phyloP scores from a whole-genome alignment of 2,113 vertebrate genomes.

The Lophochroa leadbeateri region DNA sequence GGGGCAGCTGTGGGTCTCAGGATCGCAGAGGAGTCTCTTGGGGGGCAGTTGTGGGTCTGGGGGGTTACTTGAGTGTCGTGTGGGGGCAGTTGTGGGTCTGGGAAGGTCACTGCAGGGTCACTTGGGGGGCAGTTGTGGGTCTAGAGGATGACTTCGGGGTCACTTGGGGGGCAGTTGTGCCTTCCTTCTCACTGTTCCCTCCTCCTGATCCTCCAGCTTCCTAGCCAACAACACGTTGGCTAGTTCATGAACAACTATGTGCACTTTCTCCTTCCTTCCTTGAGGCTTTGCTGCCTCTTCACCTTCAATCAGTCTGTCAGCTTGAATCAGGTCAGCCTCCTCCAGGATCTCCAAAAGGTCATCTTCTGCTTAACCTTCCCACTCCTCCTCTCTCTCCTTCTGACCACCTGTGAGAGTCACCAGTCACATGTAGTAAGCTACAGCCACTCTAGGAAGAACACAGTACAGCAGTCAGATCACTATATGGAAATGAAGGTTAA shows the following conservation, averaged over 20 bases:
- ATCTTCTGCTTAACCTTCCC: conserved; percentile 53
- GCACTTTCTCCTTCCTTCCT: conserved; percentile 49
- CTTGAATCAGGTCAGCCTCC: conserved; percentile 89
- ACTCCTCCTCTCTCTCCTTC: conserved; percentile 62
- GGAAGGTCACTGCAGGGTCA: too few species aligned
- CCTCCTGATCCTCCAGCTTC: conserved; percentile 71
- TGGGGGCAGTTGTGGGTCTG: too few species aligned
- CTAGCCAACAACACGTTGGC: conserved; percentile 79
- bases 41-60: too few species aligned
- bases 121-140: too few species aligned
- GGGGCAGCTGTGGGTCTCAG: too few species aligned
- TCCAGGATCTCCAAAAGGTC: conserved; percentile 83
- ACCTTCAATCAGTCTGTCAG: conserved; percentile 86
- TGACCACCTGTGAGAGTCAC: conserved; percentile 36
- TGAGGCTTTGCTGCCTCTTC: conserved; percentile 39
- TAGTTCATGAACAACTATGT: conserved; percentile 39
- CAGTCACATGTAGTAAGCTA: neutral
- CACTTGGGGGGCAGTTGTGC: too few species aligned
- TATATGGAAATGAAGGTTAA: neutral
- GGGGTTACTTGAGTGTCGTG: too few species aligned
- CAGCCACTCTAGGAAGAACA: neutral
- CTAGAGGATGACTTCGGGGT: too few species aligned
- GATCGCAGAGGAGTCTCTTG: too few species aligned
- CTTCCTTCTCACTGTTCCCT: neutral
- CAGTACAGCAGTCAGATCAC: neutral